Base-by-base conservation (phyloP, 92 coral and sea anemone species). In the Hydrozoanthus gracilis region DNA sequence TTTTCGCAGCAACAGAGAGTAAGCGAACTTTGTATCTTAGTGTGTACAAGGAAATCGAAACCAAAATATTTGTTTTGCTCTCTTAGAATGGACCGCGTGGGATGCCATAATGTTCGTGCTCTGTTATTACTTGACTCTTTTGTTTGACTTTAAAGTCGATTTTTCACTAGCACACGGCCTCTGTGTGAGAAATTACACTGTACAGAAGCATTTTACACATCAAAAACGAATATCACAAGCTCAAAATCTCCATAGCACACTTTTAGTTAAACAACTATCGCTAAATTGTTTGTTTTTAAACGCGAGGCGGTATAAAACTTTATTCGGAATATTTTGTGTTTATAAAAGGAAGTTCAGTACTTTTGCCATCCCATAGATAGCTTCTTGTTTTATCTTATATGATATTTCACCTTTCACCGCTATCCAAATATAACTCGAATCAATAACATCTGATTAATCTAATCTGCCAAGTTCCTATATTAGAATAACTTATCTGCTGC, bases 51-150 rank as follows among this genome's bases (percentile, higher is more conserved):
- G 47, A 27, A 44, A 77, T 16, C 20, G 56, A 52, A 20, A 49
- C 49, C 46, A 55, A 35, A 39, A 56, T 77, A 77, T 77, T 77
- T 77, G 82, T n/a, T 55, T 77, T 77, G 61, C 51, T 51, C 54
- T 56, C 67, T 54, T 56, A 9, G 56, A 77, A 55, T 51, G 39
- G 49, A 60, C 82, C 82, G 82, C 69, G 20, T 55, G 66, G 69
- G 35, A n/a, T 12, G 49, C 56, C 82, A 1, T 27, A 55, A 77
- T 55, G 56, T 44, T 77, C 69, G 10, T 50, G 46, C 56, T 27
- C 82, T 56, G 44, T 54, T 77, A 35, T 55, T 54, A 16, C 20
- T 55, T 27, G 56, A 56, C 48, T 54, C 66, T 68, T 77, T 10
- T 77, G 54, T 66, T 77, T 56, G 66, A 77, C 18, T 27, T 27